Evolutionary conservation across 2,113 vertebrate genomes (phyloP), one percentile per base, ranked within the genome.

Genomic region (Lamprotornis superbus): DNA sequence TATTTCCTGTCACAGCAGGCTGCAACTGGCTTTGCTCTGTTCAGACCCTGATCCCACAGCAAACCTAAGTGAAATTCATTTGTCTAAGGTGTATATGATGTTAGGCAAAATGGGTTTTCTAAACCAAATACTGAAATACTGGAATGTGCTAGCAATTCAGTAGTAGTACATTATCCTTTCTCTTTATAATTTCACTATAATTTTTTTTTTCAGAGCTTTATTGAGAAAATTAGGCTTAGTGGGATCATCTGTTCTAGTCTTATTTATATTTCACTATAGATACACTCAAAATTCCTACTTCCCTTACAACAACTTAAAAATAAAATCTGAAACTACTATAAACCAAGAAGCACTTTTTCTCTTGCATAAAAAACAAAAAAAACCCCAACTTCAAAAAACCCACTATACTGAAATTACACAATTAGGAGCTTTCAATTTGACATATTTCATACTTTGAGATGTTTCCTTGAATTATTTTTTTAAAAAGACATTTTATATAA

Each of bases 361-460:
- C 30, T 79, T 83, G 20, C 47, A 90, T 67, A 60, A 85, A 74
- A 69, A 63, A 56, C 5, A 3, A n/a, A 78, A 5, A 47, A 89
- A 75, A 83, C 40, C 5, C 0, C 8, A 70, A n/a, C 55, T 76
- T 28, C 0, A 39, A 64, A 94, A 94, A 90, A 90, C 19, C 50
- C 80, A 56, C 52, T 79, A 35, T 42, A 70, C 23, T 82, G 67
- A 86, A 75, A 70, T 93, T 73, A 68, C 50, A 89, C 70, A 94
- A 81, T 83, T 92, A 96, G 74, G 35, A 87, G 83, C 60, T 93
- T 96, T 96, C 93, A 87, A 28, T 78, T 97, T 91, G 95, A 96
- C 80, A 46, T 70, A 23, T 96, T 96, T 96, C 75, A 39, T 88
- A 90, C 87, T 92, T 46, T 60, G 56, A 95, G 73, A 96, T 78